Base-by-base conservation (phyloP, 1,140 invertebrate species). In the Monomorium pharaonis region DNA sequence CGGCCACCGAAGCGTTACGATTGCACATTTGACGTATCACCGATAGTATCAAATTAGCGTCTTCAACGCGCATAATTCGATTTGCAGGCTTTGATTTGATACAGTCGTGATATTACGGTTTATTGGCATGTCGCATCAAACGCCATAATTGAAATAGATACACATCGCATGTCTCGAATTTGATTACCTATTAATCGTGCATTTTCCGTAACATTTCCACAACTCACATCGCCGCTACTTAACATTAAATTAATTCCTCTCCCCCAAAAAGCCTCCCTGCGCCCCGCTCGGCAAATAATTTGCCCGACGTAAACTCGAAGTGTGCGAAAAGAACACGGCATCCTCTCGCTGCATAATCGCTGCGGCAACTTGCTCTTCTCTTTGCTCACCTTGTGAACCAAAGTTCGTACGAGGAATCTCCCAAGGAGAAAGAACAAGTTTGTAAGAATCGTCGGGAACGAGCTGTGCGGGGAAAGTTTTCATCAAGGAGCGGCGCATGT, bases 381-480 rank as follows among this genome's bases (percentile, higher is more conserved):
- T 24, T 1, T 30, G 9, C 18, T 37, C 49, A 10, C 21, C 27
- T 27, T 3, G 21, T 51, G n/a, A 33, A n/a, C 24, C 51, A 27
- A 72, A 83, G 78, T 83, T 83, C 78, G 18, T n/a, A 21, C 44
- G 7, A 42, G 18, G 18, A 7, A 21, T 63, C 60, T 51, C 21
- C 33, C 33, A 27, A 33, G 24, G 67, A 58, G 67, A n/a, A n/a
- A 72, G 67, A 83, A 83, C 67, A 83, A 84, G 81, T 84, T 84
- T 67, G 72, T 84, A 84, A 84, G 81, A 84, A 84, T 77, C 72
- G 56, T 30, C 58, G 70, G 56, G 16, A 77, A 84, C 70, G 81
- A 84, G 81, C 56, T 63, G 60, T 37, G 37, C 37, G 3, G 72
- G 72, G 51, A 62, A 88, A 89, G 86, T 88, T 87, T 87, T 86